Evolutionary conservation across 2,888 invertebrate genomes (phyloP).

Genomic region (Tenthredo amoena): DNA sequence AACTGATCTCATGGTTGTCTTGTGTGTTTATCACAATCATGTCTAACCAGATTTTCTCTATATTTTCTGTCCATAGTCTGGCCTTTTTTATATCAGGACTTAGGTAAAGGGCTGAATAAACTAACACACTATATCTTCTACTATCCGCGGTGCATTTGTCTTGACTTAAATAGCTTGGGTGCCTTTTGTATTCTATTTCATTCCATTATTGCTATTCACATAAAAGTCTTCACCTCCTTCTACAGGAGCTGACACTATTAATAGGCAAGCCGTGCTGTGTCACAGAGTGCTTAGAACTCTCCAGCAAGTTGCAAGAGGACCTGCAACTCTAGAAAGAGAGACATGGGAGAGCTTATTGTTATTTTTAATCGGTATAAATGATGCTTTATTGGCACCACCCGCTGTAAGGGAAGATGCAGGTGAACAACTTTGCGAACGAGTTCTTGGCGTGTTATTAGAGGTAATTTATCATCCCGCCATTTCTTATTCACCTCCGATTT

Average conservation of each 20-base stretch:
- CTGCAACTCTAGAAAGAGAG: slow-evolving; percentile 87
- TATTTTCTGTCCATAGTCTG: slow-evolving; percentile 87
- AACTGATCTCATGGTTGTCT: slow-evolving; percentile 45
- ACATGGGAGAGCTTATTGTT: slow-evolving; percentile 95
- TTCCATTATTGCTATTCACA: slow-evolving; percentile 44
- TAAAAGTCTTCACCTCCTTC: slow-evolving; percentile 10
- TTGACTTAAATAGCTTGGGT: slow-evolving; percentile 36
- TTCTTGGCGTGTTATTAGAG: slow-evolving; percentile 95
- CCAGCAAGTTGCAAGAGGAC: slow-evolving; percentile 89
- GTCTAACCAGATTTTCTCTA: slow-evolving; percentile 57
- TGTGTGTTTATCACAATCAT: neutral
- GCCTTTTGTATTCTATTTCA: slow-evolving; percentile 29
- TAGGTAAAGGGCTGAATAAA: slow-evolving; percentile 82
- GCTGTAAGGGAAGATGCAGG: slow-evolving; percentile 97
- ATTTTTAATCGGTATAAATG: slow-evolving; percentile 94
- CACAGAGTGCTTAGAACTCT: slow-evolving; percentile 93
- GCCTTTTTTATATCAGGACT: slow-evolving; percentile 92
- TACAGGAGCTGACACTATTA: slow-evolving; percentile 92
- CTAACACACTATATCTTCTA: slow-evolving; percentile 36
- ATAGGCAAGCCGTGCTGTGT: slow-evolving; percentile 95
- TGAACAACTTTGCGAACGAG: slow-evolving; percentile 96
- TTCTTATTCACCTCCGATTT: neutral
- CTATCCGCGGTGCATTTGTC: slow-evolving; percentile 22
- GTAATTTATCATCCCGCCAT: slow-evolving; percentile 79
- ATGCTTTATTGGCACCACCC: slow-evolving; percentile 94